Percentiles rank a stretch among this genome's conserved stretches.
Conservation (phyloP, 2,888 invertebrate genomes). For the Girardia tigrina region DNA sequence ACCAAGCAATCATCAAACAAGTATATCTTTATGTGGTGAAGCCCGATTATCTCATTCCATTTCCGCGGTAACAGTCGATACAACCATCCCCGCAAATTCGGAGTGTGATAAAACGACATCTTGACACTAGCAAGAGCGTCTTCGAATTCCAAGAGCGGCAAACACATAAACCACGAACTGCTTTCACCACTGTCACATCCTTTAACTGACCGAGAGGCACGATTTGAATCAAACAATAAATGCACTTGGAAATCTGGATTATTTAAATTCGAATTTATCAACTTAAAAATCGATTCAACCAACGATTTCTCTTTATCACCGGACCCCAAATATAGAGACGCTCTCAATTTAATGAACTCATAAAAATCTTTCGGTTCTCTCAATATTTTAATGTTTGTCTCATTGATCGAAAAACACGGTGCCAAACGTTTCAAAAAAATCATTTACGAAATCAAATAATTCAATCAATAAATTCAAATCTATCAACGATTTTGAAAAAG, state of each 20-base stretch:
- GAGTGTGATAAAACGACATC: conserved; percentile 80
- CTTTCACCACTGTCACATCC: neutral
- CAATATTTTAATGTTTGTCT: neutral
- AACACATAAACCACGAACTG: conserved; percentile 58
- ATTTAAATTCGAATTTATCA: too few species aligned
- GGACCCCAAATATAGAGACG: conserved; percentile 81
- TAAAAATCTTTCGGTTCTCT: neutral
- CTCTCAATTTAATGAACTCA: conserved; percentile 44
- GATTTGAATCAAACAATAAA: conserved; percentile 23
- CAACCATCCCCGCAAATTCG: conserved; percentile 67
- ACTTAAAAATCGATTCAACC: conserved; percentile 50
- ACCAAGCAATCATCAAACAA: conserved; percentile 81
- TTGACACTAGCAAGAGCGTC: conserved; percentile 40
- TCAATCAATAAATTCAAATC: too few species aligned
- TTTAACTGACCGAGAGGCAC: neutral
- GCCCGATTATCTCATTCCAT: conserved; percentile 66
- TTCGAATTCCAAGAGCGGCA: conserved; percentile 57
- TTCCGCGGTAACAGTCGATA: conserved; percentile 68
- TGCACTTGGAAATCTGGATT: conserved; percentile 26
- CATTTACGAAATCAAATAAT: too few species aligned
- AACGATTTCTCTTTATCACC: conserved; percentile 67
- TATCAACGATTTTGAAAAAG: too few species aligned
- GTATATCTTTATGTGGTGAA: conserved; percentile 95
- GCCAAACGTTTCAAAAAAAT: conserved; percentile 8
- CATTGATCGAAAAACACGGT: neutral